Conservation (phyloP, 1,140 invertebrate species). For the Scaptomyza hsui region DNA sequence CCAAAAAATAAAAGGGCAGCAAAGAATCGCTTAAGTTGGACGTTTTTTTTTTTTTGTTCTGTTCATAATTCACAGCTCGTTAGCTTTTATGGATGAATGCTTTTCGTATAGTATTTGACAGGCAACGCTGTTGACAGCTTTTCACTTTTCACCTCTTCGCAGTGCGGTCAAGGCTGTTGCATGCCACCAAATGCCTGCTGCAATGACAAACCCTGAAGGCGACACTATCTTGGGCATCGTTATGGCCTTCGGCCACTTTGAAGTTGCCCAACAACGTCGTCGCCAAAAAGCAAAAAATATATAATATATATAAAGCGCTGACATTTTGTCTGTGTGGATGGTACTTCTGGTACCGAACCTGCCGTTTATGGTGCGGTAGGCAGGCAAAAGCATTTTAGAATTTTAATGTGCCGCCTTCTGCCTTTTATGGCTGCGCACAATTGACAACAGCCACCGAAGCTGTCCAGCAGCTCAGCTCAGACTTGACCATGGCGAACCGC, state of each 20-base stretch:
- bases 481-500: constrained; percentile 36
- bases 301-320: constrained; percentile 13
- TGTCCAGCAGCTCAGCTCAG: constrained; percentile 13
- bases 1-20: not conserved
- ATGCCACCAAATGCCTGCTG: constrained; percentile 26
- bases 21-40: constrained; percentile 28
- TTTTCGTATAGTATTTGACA: constrained; percentile 51
- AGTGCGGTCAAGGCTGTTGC: constrained; percentile 68
- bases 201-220: constrained; percentile 9
- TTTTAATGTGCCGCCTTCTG: constrained; percentile 80
- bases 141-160: constrained; percentile 73
- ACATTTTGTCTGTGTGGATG: constrained; percentile 47
- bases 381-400: constrained; percentile 75
- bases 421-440: constrained; percentile 70
- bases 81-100: constrained; percentile 72
- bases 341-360: constrained; percentile 16
- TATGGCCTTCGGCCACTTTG: constrained; percentile 69
- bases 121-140: constrained; percentile 65
- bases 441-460: constrained; percentile 58
- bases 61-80: constrained; percentile 78
- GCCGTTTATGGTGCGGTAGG: constrained; percentile 61
- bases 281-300: constrained; percentile 10
- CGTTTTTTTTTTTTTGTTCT: constrained; percentile 4
- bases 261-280: constrained; percentile 42
- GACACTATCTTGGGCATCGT: constrained; percentile 41